These are phyloP conservation scores for Chrysochloris asiatica DNA, from an alignment of 2,113 vertebrate species.

Conservation along the genomic window DNA sequence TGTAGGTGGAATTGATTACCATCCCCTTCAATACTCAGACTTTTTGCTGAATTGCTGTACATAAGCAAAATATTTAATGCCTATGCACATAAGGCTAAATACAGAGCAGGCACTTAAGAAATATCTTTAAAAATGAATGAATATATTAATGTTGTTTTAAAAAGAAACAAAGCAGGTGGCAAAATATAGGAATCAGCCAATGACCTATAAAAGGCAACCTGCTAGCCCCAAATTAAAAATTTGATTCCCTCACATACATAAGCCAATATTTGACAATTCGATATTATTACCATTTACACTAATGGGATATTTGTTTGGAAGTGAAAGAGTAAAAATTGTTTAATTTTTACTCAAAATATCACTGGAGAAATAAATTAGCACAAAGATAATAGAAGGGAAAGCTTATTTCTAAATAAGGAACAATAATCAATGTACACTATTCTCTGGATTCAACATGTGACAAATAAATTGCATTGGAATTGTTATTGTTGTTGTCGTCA, in stretches of 20 bases:
- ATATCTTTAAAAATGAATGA: neutral
- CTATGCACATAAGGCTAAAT: neutral
- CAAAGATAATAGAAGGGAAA: neutral
- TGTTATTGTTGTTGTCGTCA: too few species aligned
- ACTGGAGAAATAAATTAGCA: neutral
- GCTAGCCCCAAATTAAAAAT: neutral
- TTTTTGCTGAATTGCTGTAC: neutral
- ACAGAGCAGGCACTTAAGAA: neutral
- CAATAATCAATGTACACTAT: neutral
- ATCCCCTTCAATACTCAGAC: neutral
- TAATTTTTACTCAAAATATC: neutral
- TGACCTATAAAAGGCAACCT: neutral
- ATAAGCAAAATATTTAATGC: neutral
- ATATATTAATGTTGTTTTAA: neutral
- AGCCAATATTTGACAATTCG: neutral
- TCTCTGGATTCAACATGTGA: neutral
- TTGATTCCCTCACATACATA: neutral
- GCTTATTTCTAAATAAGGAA: neutral
- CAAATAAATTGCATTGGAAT: neutral
- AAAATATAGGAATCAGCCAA: neutral
- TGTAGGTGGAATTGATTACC: constrained; percentile 37
- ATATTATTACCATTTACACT: neutral
- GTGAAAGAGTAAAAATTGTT: neutral
- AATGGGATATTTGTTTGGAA: neutral
- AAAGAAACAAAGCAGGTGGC: neutral